Conservation (phyloP, 2,888 invertebrate species). For the Hedya salicella region DNA sequence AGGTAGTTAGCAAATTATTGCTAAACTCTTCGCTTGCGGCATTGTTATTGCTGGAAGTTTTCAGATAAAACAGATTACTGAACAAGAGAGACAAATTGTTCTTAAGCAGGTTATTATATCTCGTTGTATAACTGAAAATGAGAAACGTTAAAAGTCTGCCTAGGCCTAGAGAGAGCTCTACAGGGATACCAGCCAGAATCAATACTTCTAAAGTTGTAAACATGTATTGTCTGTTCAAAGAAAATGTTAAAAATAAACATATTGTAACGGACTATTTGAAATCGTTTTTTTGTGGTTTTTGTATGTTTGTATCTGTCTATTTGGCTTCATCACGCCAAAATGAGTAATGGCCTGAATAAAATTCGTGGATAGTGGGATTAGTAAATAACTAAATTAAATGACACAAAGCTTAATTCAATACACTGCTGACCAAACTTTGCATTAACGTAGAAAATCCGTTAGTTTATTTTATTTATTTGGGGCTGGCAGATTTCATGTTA, state of each 20-base stretch:
- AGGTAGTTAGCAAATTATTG: constrained; percentile 24
- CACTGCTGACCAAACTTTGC: no score
- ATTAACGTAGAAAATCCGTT: neutral
- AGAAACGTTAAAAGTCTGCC: no score
- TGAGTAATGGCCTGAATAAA: neutral
- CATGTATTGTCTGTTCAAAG: no score
- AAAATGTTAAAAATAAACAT: no score
- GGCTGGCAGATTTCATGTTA: neutral
- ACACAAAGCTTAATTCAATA: neutral
- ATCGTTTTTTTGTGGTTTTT: no score
- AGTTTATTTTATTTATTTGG: neutral
- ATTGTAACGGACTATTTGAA: no score
- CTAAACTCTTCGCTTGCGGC: constrained; percentile 16
- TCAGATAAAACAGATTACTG: constrained; percentile 21
- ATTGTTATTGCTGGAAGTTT: constrained; percentile 14
- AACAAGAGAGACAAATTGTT: neutral
- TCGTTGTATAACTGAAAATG: no score
- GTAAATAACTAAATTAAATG: neutral
- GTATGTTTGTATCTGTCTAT: no score
- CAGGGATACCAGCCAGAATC: no score
- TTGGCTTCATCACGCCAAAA: no score
- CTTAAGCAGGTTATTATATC: neutral
- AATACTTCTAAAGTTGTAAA: no score
- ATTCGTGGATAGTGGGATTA: neutral
- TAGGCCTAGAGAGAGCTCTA: no score